Evolutionary conservation across 2,113 vertebrate genomes (phyloP), one percentile per base, ranked within the genome.

Genomic region (Stigmatopora argus): DNA sequence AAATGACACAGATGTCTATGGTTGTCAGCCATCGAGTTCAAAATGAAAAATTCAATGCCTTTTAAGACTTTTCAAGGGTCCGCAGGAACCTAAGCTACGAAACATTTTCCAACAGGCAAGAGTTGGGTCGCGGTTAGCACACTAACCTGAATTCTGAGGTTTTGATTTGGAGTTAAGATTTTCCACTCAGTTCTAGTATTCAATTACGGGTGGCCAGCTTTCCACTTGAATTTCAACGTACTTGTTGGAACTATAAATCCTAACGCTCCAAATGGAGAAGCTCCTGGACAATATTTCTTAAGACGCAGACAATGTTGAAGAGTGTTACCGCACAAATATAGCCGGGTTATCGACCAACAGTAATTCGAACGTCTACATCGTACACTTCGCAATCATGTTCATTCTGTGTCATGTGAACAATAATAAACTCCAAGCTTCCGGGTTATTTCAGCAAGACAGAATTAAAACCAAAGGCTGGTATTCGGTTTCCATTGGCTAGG

Each of bases 391-490:
- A 52, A 8, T 2, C 49, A 67, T 53, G 10, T 11, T 70, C 59
- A 63, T 10, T 57, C 59, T 62, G 64, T 78, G 77, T 82, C 66
- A 73, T 78, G 75, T 75, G 45, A 80, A 80, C 53, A 77, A 78
- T 71, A 74, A 80, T 72, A 82, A 75, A 64, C 26, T 31, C 26
- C 61, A 78, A 69, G 72, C 74, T 74, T 75, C 75, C 23, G 26
- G 73, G 49, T 82, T 77, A 64, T 83, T 72, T 83, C 72, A 85
- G 66, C 80, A 66, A 13, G 73, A 79, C 81, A 83, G 73, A 86
- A 88, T 85, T 86, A 86, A 84, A 70, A 68, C 8, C 78, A 89
- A 86, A 83, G 87, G 70, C 59, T 53, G 79, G 79, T 86, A 76
- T 88, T 85, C 78, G 75, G 86, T 89, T 88, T 81, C 82, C 62